Evolutionary conservation across 2,113 vertebrate genomes (phyloP).

Genomic region (Engystomops pustulosus): DNA sequence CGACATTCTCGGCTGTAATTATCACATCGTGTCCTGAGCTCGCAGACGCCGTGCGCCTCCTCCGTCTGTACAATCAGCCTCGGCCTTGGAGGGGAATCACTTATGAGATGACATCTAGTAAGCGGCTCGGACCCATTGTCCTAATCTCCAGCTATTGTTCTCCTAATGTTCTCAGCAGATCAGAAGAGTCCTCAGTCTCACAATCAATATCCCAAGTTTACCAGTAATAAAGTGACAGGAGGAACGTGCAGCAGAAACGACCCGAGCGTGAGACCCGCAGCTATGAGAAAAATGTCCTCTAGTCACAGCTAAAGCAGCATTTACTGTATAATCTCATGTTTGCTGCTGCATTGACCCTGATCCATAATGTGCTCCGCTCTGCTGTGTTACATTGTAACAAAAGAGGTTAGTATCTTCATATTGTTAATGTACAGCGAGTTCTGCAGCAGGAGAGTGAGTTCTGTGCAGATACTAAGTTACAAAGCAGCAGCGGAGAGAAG

Average conservation of each 20-base stretch:
- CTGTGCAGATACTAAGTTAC: too few relatives aligned
- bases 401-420: too few relatives aligned
- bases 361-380: too few relatives aligned
- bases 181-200: conserved; percentile 6
- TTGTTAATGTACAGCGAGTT: too few relatives aligned
- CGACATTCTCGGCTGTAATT: too few relatives aligned
- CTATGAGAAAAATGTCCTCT: too few relatives aligned
- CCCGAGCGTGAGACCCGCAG: too few relatives aligned
- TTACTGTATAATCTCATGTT: too few relatives aligned
- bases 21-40: neutral
- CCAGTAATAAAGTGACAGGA: neutral
- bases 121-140: neutral
- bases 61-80: neutral
- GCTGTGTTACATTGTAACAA: too few relatives aligned
- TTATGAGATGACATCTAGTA: neutral
- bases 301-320: too few relatives aligned
- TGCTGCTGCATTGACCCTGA: too few relatives aligned
- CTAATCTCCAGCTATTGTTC: neutral
- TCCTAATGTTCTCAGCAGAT: neutral
- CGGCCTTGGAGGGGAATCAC: neutral
- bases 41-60: too few relatives aligned
- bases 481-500: neutral
- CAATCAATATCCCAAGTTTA: neutral
- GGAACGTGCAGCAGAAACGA: neutral
- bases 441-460: neutral